A percentile compares a stretch with the other conserved stretches of the same genome.
Evolutionary conservation across 2,888 invertebrate genomes (phyloP).

Genomic region (Eremobia ochroleuca): DNA sequence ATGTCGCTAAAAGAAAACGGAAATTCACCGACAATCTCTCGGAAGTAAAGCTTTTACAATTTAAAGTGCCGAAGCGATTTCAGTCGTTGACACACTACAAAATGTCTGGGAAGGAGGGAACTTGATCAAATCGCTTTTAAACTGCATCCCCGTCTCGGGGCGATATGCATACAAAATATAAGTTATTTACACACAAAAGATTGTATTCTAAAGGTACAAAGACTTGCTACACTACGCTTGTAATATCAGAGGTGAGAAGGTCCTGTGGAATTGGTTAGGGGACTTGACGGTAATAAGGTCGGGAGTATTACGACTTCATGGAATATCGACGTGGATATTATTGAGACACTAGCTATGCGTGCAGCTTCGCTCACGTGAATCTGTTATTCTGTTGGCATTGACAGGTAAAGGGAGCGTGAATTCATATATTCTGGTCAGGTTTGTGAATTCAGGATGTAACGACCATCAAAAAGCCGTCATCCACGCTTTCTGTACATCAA

Average conservation of each 20-base stretch:
- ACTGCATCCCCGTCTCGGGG: slow-evolving; percentile 41
- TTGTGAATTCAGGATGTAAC: neutral
- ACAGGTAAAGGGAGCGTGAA: neutral
- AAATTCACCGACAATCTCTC: slow-evolving; percentile 52
- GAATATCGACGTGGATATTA: no score
- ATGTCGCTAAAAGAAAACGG: slow-evolving; percentile 47
- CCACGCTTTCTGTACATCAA: neutral
- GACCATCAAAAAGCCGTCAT: neutral
- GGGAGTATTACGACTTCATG: neutral
- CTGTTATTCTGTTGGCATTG: neutral
- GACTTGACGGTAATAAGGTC: slow-evolving; percentile 1
- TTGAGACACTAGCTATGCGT: neutral
- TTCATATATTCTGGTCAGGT: neutral
- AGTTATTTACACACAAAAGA: slow-evolving; percentile 46
- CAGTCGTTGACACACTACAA: slow-evolving; percentile 58
- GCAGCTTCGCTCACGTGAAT: neutral
- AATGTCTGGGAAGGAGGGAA: slow-evolving; percentile 45
- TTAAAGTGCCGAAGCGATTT: slow-evolving; percentile 62
- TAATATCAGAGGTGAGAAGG: slow-evolving; percentile 20
- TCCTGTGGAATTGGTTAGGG: slow-evolving; percentile 18
- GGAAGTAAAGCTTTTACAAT: slow-evolving; percentile 60
- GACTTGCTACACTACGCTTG: neutral
- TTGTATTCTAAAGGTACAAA: slow-evolving; percentile 10
- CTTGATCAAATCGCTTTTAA: slow-evolving; percentile 63
- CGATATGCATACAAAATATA: slow-evolving; percentile 53